Evolutionary conservation across 2,113 vertebrate species (phyloP).

Genomic region (Pseudorhombus dupliciocellatus): DNA sequence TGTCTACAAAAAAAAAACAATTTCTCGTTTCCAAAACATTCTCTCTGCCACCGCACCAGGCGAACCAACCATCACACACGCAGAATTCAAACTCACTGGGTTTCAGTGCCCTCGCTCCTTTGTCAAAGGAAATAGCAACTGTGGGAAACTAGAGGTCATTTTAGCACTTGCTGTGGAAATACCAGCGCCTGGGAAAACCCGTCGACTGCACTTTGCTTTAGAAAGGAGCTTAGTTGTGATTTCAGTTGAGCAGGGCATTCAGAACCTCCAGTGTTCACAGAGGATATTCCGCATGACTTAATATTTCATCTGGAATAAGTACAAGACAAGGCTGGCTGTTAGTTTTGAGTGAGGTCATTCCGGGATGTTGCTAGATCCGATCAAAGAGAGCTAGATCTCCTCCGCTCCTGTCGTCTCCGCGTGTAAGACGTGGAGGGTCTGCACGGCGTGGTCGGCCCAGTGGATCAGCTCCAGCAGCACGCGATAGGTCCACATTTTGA

Average conservation of each 20-base stretch:
- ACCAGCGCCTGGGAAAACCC: conserved; percentile 60
- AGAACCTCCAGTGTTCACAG: conserved; percentile 37
- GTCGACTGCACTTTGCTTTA: conserved; percentile 44
- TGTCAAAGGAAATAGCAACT: conserved; percentile 46
- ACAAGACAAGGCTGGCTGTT: conserved; percentile 53
- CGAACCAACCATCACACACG: conserved; percentile 21
- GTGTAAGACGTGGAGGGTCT: conserved; percentile 77
- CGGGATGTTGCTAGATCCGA: not conserved
- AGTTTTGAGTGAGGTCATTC: conserved; percentile 51
- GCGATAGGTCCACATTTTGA: conserved; percentile 81
- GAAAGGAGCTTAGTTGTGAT: conserved; percentile 54
- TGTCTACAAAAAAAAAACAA: conserved; percentile 31
- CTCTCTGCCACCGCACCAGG: conserved; percentile 24
- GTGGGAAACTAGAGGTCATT: conserved; percentile 60
- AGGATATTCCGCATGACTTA: conserved; percentile 22
- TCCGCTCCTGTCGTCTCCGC: conserved; percentile 57
- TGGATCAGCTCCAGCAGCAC: conserved; percentile 82
- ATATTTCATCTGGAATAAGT: conserved; percentile 29
- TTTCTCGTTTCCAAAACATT: conserved; percentile 13
- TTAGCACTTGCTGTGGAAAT: conserved; percentile 65
- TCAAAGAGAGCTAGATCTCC: conserved; percentile 50
- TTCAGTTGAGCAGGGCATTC: conserved; percentile 37
- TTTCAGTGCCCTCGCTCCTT: conserved; percentile 12
- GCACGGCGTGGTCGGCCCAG: conserved; percentile 77
- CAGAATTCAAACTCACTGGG: not conserved